Conservation (phyloP, 1,140 invertebrate genomes). For the Brachystomella parvula region DNA sequence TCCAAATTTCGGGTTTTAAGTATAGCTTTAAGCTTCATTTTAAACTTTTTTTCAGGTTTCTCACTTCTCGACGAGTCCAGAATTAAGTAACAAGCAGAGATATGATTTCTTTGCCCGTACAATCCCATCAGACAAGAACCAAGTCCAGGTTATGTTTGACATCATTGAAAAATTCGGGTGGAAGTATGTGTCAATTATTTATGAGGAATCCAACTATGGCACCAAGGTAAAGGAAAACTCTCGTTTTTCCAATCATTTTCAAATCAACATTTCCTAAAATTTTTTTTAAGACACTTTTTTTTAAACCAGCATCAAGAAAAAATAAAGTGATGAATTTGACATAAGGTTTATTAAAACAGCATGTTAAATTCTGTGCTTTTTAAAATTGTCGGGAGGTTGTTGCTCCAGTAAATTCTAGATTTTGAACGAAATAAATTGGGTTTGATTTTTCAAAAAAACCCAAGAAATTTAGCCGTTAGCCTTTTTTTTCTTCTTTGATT, state of each 20-base stretch:
- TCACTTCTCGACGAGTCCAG: slow-evolving; percentile 90
- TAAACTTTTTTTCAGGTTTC: slow-evolving; percentile 63
- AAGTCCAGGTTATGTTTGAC: slow-evolving; percentile 90
- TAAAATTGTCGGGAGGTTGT: too few relatives aligned
- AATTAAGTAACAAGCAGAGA: slow-evolving; percentile 86
- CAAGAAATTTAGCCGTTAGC: too few relatives aligned
- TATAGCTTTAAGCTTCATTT: background rate
- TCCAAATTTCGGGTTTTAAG: background rate
- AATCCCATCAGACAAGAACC: slow-evolving; percentile 89
- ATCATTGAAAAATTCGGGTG: slow-evolving; percentile 78
- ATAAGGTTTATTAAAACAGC: too few relatives aligned
- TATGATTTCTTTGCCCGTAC: slow-evolving; percentile 93
- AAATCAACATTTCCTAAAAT: background rate
- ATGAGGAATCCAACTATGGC: slow-evolving; percentile 94
- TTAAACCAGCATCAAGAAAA: too few relatives aligned
- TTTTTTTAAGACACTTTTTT: background rate
- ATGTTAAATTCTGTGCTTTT: too few relatives aligned
- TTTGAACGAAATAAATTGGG: too few relatives aligned
- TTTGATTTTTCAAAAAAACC: too few relatives aligned
- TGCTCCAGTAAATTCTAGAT: too few relatives aligned
- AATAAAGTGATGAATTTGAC: too few relatives aligned
- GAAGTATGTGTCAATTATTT: slow-evolving; percentile 92
- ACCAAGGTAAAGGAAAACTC: slow-evolving; percentile 62
- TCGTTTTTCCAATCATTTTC: background rate
- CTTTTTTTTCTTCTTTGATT: too few relatives aligned